These are phyloP conservation scores for Parochlus steinenii DNA, from an alignment of 2,888 invertebrate genomes.

Conservation along the genomic window DNA sequence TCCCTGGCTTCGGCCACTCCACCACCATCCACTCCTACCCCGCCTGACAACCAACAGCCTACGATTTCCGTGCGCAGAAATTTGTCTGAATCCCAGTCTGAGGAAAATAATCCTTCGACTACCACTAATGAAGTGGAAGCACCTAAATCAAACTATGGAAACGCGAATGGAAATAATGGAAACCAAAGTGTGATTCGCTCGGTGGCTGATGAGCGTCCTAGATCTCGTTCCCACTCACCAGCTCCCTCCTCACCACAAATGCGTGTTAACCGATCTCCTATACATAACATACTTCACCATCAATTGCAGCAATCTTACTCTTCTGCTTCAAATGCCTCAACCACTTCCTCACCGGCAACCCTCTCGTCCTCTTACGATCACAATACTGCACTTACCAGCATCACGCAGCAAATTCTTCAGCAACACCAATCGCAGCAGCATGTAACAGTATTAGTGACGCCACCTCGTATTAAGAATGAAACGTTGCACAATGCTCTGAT, in stretches of 20 bases:
- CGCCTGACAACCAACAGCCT: conserved; percentile 14
- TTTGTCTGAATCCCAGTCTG: conserved; percentile 1
- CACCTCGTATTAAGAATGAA: conserved; percentile 31
- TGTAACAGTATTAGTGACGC: conserved; percentile 34
- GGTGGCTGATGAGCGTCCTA: conserved; percentile 26
- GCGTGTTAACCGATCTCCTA: conserved; percentile 26
- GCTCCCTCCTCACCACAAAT: conserved; percentile 27
- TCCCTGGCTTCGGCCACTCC: conserved; percentile 14
- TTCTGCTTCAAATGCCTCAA: conserved; percentile 18
- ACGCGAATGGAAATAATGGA: conserved; percentile 16
- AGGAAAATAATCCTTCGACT: conserved; percentile 4
- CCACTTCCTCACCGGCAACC: conserved; percentile 14
- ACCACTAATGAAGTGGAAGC: conserved; percentile 2
- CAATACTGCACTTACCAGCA: conserved; percentile 19
- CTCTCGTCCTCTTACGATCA: conserved; percentile 3
- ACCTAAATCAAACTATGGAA: conserved; percentile 5
- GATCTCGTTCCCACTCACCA: conserved; percentile 18
- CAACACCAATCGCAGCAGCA: conserved; percentile 25
- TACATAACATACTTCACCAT: conserved; percentile 24
- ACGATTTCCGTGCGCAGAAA: background rate
- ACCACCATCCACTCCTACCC: conserved; percentile 20
- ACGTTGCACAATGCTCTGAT: conserved; percentile 17
- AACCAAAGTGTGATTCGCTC: conserved; percentile 28
- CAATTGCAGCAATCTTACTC: conserved; percentile 18
- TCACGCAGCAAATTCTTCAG: conserved; percentile 23